phyloP scores from a whole-genome alignment of 2,888 invertebrate genomes.

The Thecocarcelia acutangulata region DNA sequence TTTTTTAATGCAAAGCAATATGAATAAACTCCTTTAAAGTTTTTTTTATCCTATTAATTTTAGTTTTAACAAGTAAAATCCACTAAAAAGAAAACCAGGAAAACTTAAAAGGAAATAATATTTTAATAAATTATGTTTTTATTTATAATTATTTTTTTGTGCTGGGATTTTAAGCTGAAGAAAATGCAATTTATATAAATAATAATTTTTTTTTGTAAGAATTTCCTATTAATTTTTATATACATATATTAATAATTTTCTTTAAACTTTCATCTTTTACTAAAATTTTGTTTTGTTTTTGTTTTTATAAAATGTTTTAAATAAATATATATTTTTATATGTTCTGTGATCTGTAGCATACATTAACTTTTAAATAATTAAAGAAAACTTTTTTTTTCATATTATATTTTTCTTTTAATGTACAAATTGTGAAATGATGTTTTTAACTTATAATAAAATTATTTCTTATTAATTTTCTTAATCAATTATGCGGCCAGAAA shows the following conservation, averaged over 20 bases:
- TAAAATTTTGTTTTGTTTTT: conserved; percentile 38
- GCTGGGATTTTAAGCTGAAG: conserved; percentile 53
- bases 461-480: conserved; percentile 19
- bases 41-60: conserved; percentile 65
- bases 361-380: conserved; percentile 72
- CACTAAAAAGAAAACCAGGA: neutral
- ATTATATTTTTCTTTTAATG: conserved; percentile 31
- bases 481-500: conserved; percentile 3
- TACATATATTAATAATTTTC: conserved; percentile 20
- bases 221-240: conserved; percentile 48
- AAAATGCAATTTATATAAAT: conserved; percentile 51
- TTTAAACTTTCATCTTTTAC: conserved; percentile 10
- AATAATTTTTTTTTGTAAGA: conserved; percentile 30
- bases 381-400: conserved; percentile 27
- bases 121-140: neutral
- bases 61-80: conserved; percentile 40
- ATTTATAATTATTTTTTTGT: neutral
- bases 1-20: conserved; percentile 63
- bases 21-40: conserved; percentile 1
- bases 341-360: conserved; percentile 82
- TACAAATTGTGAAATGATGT: conserved; percentile 67
- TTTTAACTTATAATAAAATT: conserved; percentile 13
- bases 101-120: neutral
- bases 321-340: conserved; percentile 70
- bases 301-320: conserved; percentile 14